phyloP scores from a whole-genome alignment of 2,113 vertebrate species.

The Dascyllus trimaculatus region DNA sequence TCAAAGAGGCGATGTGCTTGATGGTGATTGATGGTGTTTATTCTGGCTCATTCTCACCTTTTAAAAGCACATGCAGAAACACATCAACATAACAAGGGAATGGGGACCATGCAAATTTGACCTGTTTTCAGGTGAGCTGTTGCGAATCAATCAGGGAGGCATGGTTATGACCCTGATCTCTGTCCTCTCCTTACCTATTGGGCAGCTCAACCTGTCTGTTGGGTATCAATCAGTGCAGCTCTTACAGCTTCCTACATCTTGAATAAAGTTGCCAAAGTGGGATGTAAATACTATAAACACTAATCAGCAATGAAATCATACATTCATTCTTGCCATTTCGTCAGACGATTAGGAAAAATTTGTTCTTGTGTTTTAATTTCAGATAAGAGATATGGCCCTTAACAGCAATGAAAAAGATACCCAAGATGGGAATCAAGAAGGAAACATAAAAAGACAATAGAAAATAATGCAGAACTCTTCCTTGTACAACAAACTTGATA shows the following conservation, averaged over 20 bases:
- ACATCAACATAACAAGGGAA: not conserved
- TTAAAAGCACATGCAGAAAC: not conserved
- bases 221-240: conserved; percentile 42
- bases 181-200: conserved; percentile 18
- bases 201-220: conserved; percentile 46
- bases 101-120: conserved; percentile 13
- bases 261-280: not conserved
- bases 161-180: conserved; percentile 35
- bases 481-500: no score
- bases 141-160: conserved; percentile 40
- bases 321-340: not conserved
- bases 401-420: not conserved
- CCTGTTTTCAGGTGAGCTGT: conserved; percentile 19
- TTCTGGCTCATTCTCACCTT: not conserved
- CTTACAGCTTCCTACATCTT: not conserved
- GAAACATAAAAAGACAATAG: not conserved
- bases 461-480: no score
- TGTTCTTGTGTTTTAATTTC: no score
- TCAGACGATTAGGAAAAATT: not conserved
- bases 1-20: conserved; percentile 6
- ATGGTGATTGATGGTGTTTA: conserved; percentile 47
- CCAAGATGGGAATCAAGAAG: not conserved
- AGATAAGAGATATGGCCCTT: no score
- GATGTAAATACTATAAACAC: not conserved
- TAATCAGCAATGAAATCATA: not conserved